phyloP scores from a whole-genome alignment of 2,113 vertebrate genomes.

The Phyllostomus hastatus region DNA sequence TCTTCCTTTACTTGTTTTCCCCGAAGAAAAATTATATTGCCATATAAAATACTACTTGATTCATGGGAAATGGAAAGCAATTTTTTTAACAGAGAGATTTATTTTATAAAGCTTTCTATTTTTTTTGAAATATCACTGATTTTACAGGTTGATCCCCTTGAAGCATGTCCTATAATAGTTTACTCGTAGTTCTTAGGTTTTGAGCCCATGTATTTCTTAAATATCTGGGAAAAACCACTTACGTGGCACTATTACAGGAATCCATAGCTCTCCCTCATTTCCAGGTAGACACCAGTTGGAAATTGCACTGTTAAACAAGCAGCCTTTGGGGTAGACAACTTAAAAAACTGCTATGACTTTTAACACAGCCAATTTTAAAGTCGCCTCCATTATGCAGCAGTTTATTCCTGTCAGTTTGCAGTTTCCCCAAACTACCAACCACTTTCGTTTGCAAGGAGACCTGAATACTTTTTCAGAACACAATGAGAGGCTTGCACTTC shows the following conservation, averaged over 20 bases:
- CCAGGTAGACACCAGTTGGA: background rate
- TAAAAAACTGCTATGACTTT: background rate
- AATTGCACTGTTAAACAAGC: background rate
- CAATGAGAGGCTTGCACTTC: background rate
- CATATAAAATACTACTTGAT: background rate
- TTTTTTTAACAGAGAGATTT: background rate
- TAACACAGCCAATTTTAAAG: background rate
- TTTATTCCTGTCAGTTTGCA: background rate
- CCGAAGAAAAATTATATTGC: background rate
- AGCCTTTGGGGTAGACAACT: background rate
- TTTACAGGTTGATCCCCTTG: background rate
- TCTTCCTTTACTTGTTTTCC: background rate
- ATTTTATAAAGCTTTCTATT: background rate
- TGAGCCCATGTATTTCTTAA: background rate
- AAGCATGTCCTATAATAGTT: background rate
- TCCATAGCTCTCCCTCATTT: background rate
- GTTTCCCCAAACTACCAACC: background rate
- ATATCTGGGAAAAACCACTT: background rate
- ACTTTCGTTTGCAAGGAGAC: background rate
- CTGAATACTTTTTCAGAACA: background rate
- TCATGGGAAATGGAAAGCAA: background rate
- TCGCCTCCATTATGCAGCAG: background rate
- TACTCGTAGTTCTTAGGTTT: background rate
- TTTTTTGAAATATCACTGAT: background rate
- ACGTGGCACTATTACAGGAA: background rate